These are phyloP conservation scores for Heliangelus exortis DNA, from an alignment of 2,797 vertebrate genomes.

Conservation along the genomic window DNA sequence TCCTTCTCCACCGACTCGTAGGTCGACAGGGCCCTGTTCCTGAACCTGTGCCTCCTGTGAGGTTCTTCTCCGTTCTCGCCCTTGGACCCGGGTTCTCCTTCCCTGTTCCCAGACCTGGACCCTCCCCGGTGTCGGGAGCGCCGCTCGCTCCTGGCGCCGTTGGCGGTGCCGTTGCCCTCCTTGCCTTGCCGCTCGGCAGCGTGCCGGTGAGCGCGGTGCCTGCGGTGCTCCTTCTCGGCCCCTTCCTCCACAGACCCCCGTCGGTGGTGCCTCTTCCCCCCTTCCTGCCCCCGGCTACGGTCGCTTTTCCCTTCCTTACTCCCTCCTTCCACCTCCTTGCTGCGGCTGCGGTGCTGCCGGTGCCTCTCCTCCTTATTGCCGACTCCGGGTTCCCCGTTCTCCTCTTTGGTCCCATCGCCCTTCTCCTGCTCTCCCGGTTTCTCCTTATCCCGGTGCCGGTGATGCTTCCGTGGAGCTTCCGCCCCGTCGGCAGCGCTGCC, in stretches of 20 bases:
- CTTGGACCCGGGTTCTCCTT: conserved; percentile 72
- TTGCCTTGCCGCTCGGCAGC: conserved; percentile 70
- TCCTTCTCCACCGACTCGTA: conserved; percentile 82
- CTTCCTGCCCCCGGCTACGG: conserved; percentile 79
- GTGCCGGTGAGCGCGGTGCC: conserved; percentile 80
- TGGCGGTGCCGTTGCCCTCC: conserved; percentile 84
- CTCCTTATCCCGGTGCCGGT: conserved; percentile 80
- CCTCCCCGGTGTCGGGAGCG: conserved; percentile 85
- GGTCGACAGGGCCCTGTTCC: conserved; percentile 78
- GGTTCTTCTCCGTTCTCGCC: conserved; percentile 82
- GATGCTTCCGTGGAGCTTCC: conserved; percentile 77
- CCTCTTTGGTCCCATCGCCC: conserved; percentile 41
- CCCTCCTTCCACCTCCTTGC: conserved; percentile 82
- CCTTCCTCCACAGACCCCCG: conserved; percentile 81
- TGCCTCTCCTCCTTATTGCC: conserved; percentile 79
- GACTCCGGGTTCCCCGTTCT: conserved; percentile 69
- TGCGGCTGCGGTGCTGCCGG: conserved; percentile 85
- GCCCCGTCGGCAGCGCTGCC: conserved; percentile 32
- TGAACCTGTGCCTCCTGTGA: conserved; percentile 78
- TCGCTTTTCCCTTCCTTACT: conserved; percentile 79
- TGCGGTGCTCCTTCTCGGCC: conserved; percentile 74
- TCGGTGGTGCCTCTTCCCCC: conserved; percentile 78
- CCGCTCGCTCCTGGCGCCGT: conserved; percentile 77
- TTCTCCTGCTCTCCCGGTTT: conserved; percentile 76
- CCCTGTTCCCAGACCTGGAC: conserved; percentile 76